Evolutionary conservation across 2,888 invertebrate genomes (phyloP).

Genomic region (Limenitis camilla): DNA sequence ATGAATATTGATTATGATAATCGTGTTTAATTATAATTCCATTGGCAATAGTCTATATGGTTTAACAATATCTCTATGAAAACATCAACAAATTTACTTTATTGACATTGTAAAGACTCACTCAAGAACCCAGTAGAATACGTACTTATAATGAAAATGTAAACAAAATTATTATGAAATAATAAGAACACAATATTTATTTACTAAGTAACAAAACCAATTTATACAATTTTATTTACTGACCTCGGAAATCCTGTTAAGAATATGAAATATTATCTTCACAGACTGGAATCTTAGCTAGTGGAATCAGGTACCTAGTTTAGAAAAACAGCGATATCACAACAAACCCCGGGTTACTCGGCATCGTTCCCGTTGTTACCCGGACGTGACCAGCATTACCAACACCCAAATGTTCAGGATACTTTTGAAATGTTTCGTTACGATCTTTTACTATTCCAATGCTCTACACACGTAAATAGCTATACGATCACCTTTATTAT

Average conservation of each 20-base stretch:
- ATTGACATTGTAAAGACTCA: too few relatives aligned
- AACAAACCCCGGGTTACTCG: constrained; percentile 66
- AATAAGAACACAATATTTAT: background rate
- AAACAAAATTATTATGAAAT: constrained; percentile 56
- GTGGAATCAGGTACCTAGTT: constrained; percentile 65
- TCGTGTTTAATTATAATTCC: too few relatives aligned
- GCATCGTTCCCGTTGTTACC: constrained; percentile 60
- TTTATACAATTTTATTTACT: background rate
- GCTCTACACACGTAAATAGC: constrained; percentile 62
- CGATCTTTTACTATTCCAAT: constrained; percentile 61
- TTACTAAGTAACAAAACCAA: background rate
- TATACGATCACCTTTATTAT: constrained; percentile 54
- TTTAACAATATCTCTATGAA: too few relatives aligned
- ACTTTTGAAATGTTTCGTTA: constrained; percentile 68
- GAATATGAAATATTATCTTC: background rate
- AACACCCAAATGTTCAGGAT: constrained; percentile 53
- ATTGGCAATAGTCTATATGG: too few relatives aligned
- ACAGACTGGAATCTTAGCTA: constrained; percentile 50
- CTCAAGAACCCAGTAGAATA: constrained; percentile 66
- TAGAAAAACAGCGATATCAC: constrained; percentile 65
- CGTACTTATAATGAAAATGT: constrained; percentile 65
- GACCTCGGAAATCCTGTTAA: background rate
- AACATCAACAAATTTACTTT: too few relatives aligned
- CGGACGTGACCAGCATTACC: constrained; percentile 62
- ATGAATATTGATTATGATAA: too few relatives aligned